Evolutionary conservation across 30 jellyfish, hydroid and myxozoan species (phyloP).

Genomic region (Turritopsis dohrnii): DNA sequence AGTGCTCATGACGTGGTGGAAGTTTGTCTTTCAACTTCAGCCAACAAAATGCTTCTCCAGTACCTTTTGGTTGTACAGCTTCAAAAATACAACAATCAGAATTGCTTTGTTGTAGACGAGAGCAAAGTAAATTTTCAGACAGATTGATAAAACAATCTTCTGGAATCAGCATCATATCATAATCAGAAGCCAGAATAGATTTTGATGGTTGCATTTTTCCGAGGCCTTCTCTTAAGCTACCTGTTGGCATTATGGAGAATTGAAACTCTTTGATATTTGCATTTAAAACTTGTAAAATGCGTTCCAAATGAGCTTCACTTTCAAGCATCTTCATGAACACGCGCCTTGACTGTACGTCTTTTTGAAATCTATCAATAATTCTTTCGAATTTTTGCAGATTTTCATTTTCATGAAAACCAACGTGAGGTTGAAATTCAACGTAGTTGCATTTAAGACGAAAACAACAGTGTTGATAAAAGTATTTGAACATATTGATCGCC

Average conservation of each 20-base stretch:
- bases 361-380: neutral
- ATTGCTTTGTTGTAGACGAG: neutral
- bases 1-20: conserved; percentile 7
- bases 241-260: conserved; percentile 37
- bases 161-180: conserved; percentile 42
- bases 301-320: neutral
- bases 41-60: conserved; percentile 15
- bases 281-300: neutral
- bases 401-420: neutral
- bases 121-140: neutral
- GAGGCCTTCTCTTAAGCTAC: conserved; percentile 47
- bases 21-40: conserved; percentile 4
- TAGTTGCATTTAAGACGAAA: conserved; percentile 13
- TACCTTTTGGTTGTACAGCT: conserved; percentile 3
- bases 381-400: neutral
- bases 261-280: neutral
- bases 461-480: neutral
- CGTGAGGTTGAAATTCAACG: neutral
- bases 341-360: neutral
- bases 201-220: conserved; percentile 48
- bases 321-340: neutral
- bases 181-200: conserved; percentile 44
- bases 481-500: neutral
- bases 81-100: neutral
- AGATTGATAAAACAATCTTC: conserved; percentile 17